A percentile compares a stretch with the other conserved stretches of the same genome.
Conservation (phyloP, 1,140 invertebrate species). For the Panagrolaimus sp. region DNA sequence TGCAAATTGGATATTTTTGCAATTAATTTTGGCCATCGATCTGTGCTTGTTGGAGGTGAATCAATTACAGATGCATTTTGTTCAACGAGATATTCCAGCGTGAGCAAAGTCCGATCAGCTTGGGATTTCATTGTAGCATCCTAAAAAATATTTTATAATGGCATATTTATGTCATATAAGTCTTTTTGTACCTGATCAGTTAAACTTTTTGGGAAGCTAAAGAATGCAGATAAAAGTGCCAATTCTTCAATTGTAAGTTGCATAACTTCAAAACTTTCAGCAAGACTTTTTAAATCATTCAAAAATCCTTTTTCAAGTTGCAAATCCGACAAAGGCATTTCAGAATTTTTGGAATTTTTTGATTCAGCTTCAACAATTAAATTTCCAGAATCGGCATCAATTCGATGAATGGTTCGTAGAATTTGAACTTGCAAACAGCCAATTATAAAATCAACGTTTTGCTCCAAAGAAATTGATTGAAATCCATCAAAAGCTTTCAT, state of each 20-base stretch:
- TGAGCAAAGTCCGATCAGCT: neutral
- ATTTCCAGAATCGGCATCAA: neutral
- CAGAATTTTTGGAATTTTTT: neutral
- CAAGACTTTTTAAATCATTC: neutral
- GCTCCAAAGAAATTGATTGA: neutral
- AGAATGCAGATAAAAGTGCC: neutral
- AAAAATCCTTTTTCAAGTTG: neutral
- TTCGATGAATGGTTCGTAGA: neutral
- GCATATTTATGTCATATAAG: neutral
- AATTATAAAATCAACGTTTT: neutral
- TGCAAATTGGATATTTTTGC: neutral
- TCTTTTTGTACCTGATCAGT: neutral
- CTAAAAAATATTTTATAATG: neutral
- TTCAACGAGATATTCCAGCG: neutral
- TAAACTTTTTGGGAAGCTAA: neutral
- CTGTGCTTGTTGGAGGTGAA: neutral
- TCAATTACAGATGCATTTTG: neutral
- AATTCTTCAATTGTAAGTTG: neutral
- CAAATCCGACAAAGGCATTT: neutral
- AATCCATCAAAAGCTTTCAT: slow-evolving; percentile 1
- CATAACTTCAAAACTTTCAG: neutral
- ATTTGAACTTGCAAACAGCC: neutral
- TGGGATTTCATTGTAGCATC: neutral
- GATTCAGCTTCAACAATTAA: neutral
- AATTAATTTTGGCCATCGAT: neutral